Evolutionary conservation across 53 echinoderm and acorn worm genomes (phyloP).

Genomic region (Echinometra lucunter): DNA sequence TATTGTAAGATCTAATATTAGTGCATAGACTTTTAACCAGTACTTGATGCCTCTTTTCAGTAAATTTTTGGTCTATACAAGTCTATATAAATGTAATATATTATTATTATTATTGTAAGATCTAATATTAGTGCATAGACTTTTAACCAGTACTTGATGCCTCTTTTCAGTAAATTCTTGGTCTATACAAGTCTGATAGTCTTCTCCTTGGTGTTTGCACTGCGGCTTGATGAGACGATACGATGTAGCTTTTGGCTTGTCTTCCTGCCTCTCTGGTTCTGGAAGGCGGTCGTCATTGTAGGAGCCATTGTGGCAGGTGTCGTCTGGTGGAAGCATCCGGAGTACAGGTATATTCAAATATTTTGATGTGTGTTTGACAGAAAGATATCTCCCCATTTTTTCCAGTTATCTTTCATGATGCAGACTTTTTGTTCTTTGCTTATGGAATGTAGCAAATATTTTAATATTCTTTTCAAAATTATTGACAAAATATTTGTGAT

Average conservation of each 20-base stretch:
- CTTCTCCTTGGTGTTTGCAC: conserved; percentile 87
- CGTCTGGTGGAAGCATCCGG: conserved; percentile 97
- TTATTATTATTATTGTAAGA: no score
- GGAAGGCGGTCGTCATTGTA: conserved; percentile 88
- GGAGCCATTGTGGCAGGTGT: conserved; percentile 88
- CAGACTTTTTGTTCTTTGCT: no score
- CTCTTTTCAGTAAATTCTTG: conserved; percentile 88
- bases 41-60: conserved; percentile 57
- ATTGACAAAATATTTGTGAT: no score
- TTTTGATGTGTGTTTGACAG: no score
- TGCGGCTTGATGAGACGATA: conserved; percentile 83
- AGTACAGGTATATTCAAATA: conserved; percentile 78
- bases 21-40: not conserved
- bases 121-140: not conserved
- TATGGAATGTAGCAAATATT: no score
- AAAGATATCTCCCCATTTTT: no score
- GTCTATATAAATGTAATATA: no score
- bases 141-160: no score
- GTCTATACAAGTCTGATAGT: conserved; percentile 88
- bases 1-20: no score
- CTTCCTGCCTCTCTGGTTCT: conserved; percentile 95
- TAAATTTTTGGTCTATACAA: conserved; percentile 94
- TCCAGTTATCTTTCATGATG: no score
- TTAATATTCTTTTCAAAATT: no score
- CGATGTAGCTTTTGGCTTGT: conserved; percentile 88